phyloP scores from a whole-genome alignment of 2,113 vertebrate genomes.

The Pterocles burchelli region DNA sequence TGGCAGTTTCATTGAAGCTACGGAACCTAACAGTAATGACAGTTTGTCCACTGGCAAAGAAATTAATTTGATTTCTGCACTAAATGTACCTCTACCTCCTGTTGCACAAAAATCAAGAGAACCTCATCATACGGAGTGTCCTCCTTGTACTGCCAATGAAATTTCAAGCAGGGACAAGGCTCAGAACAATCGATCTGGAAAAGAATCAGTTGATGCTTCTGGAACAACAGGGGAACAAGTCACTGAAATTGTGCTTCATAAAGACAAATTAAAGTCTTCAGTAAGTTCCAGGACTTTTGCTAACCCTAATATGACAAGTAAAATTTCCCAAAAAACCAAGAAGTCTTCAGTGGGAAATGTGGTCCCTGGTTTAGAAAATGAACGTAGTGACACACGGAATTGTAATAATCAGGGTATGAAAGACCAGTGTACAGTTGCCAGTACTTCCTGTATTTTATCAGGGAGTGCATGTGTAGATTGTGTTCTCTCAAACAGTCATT shows the following conservation, averaged over 20 bases:
- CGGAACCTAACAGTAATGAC: not conserved
- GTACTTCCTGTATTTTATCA: slow-evolving; percentile 7
- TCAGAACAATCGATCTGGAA: slow-evolving; percentile 35
- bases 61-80: not conserved
- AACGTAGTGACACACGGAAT: not conserved
- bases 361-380: not conserved
- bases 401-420: not conserved
- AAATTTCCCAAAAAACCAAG: not conserved
- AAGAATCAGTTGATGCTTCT: slow-evolving; percentile 29
- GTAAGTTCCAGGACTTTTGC: not conserved
- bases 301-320: not conserved
- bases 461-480: not conserved
- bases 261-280: not conserved
- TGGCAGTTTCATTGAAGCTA: not conserved
- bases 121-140: not conserved
- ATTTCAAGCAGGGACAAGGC: not conserved
- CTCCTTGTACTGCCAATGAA: not conserved
- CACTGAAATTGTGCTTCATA: not conserved
- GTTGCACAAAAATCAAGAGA: slow-evolving; percentile 22
- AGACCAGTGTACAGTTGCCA: not conserved
- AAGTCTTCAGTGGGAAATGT: not conserved
- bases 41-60: not conserved
- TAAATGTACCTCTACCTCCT: not conserved
- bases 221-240: not conserved
- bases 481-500: not conserved